These are phyloP conservation scores for Archivesica marissinica DNA, from an alignment of 1,140 invertebrate genomes.

Conservation along the genomic window DNA sequence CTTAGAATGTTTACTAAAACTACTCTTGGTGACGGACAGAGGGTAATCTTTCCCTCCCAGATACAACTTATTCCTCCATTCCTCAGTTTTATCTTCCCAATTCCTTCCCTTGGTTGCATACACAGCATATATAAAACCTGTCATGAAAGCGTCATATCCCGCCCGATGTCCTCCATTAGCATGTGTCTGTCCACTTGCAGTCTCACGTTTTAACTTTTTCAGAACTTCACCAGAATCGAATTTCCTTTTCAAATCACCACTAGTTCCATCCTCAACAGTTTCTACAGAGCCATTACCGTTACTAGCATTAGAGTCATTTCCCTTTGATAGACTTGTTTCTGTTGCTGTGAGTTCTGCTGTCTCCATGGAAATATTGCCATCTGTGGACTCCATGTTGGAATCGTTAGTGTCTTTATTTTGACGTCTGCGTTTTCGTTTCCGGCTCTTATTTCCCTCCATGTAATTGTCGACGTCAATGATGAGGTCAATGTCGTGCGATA, in stretches of 20 bases:
- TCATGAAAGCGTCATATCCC: slow-evolving; percentile 85
- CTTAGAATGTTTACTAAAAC: slow-evolving; percentile 79
- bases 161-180: slow-evolving; percentile 80
- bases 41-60: slow-evolving; percentile 83
- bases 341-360: too few relatives aligned
- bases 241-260: neutral
- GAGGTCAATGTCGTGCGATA: slow-evolving; percentile 82
- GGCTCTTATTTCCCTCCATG: slow-evolving; percentile 61
- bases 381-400: neutral
- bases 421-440: slow-evolving; percentile 68
- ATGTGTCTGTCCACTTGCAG: slow-evolving; percentile 5
- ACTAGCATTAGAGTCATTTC: neutral
- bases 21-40: slow-evolving; percentile 79
- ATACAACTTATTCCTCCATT: slow-evolving; percentile 81
- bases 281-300: neutral
- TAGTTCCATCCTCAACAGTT: neutral
- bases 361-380: neutral
- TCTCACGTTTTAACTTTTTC: slow-evolving; percentile 29
- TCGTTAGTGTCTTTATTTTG: slow-evolving; percentile 20
- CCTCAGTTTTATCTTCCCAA: slow-evolving; percentile 42
- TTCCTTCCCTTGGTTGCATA: slow-evolving; percentile 31
- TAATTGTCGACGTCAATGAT: slow-evolving; percentile 65
- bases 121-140: slow-evolving; percentile 80
- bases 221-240: slow-evolving; percentile 31
- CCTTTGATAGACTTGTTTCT: too few relatives aligned